phyloP scores from a whole-genome alignment of 2,113 vertebrate species.

The Oncorhynchus tshawytscha region DNA sequence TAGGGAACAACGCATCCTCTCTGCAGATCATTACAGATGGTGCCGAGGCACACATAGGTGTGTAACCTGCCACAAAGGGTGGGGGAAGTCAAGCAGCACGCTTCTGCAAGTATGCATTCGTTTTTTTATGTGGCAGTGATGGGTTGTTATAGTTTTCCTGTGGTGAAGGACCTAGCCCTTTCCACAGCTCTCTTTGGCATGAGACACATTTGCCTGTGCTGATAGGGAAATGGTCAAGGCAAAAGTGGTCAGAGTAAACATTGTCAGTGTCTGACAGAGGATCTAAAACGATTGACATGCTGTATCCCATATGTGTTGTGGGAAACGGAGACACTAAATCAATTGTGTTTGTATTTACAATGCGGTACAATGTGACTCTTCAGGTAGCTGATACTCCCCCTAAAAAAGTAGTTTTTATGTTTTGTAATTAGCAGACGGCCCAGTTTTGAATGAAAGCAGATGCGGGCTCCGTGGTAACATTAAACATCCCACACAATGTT shows the following conservation, averaged over 20 bases:
- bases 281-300: too few relatives aligned
- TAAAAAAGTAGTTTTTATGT: conserved; percentile 32
- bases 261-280: too few relatives aligned
- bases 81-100: too few relatives aligned
- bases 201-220: neutral
- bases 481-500: conserved; percentile 65
- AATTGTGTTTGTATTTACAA: neutral
- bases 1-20: too few relatives aligned
- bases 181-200: too few relatives aligned
- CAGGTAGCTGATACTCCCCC: conserved; percentile 8
- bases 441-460: conserved; percentile 65
- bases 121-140: neutral
- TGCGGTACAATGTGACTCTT: neutral
- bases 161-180: neutral
- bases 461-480: conserved; percentile 60
- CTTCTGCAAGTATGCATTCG: too few relatives aligned
- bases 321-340: too few relatives aligned
- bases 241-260: neutral
- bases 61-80: too few relatives aligned
- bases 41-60: too few relatives aligned
- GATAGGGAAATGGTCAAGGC: neutral
- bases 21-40: too few relatives aligned
- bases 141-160: neutral
- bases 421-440: conserved; percentile 59
- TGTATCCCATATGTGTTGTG: too few relatives aligned